Conservation (phyloP, 2,888 invertebrate species). For the Papilio demoleus region DNA sequence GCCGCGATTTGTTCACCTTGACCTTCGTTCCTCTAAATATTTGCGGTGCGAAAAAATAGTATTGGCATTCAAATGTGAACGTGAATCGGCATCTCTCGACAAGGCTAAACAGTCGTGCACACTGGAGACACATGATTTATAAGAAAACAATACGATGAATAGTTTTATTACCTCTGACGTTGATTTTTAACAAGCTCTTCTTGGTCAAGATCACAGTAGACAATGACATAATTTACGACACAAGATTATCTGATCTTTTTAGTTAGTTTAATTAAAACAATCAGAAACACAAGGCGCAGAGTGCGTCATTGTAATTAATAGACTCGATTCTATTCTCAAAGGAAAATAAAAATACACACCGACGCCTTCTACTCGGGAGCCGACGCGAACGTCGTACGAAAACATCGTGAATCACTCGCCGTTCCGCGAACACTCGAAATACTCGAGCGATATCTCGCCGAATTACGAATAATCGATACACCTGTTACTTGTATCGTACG, state of each 20-base stretch:
- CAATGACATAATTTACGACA: neutral
- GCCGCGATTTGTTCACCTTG: constrained; percentile 35
- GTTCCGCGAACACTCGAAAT: constrained; percentile 66
- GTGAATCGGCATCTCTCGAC: constrained; percentile 28
- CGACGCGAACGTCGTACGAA: constrained; percentile 43
- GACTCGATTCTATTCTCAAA: constrained; percentile 75
- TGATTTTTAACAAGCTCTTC: constrained; percentile 1
- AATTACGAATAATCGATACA: constrained; percentile 37
- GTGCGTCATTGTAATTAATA: constrained; percentile 81
- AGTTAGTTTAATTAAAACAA: too few species aligned
- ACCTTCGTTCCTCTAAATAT: constrained; percentile 41
- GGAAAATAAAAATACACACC: constrained; percentile 75
- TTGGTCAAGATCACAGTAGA: neutral
- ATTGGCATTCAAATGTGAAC: constrained; percentile 34
- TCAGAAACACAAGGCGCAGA: constrained; percentile 41
- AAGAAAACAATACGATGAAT: neutral
- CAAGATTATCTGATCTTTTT: too few species aligned
- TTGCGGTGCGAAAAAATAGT: constrained; percentile 38
- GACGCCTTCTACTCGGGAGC: constrained; percentile 37
- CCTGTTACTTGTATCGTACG: constrained; percentile 36
- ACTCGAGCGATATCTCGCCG: constrained; percentile 43
- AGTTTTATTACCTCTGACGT: neutral
- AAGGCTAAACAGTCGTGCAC: neutral
- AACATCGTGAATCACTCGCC: constrained; percentile 57
- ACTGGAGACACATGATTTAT: neutral